A percentile compares a stretch with the other conserved stretches of the same genome.
phyloP scores from a whole-genome alignment of 2,888 invertebrate species.

The Drosophila barbarae region DNA sequence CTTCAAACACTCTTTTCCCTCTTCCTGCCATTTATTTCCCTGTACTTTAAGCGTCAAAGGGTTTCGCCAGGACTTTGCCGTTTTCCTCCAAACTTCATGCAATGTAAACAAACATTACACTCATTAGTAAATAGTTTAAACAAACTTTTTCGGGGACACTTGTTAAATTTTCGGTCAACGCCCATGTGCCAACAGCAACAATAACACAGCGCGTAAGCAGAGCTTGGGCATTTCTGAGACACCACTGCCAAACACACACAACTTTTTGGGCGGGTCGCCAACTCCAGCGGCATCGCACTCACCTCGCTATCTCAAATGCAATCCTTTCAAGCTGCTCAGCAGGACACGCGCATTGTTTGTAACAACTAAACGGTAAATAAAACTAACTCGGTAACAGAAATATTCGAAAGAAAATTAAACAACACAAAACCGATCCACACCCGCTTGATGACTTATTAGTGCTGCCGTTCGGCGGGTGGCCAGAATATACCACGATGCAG shows the following conservation, averaged over 20 bases:
- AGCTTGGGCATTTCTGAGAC: conserved; percentile 55
- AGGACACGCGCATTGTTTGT: conserved; percentile 51
- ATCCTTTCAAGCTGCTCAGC: conserved; percentile 23
- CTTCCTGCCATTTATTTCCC: not conserved
- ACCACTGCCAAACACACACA: conserved; percentile 48
- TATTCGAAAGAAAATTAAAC: conserved; percentile 60
- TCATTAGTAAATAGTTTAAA: not conserved
- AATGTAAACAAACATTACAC: not conserved
- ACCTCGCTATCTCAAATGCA: conserved; percentile 42
- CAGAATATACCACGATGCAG: not conserved
- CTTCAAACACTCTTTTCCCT: conserved; percentile 11
- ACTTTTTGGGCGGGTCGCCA: conserved; percentile 62
- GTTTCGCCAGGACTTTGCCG: not conserved
- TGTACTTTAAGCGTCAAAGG: conserved; percentile 12
- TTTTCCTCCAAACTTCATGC: not conserved
- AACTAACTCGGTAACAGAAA: conserved; percentile 60
- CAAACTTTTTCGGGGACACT: conserved; percentile 3
- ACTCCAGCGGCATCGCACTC: conserved; percentile 23
- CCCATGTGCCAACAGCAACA: conserved; percentile 68
- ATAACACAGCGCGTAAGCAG: conserved; percentile 63
- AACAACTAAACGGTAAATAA: conserved; percentile 58
- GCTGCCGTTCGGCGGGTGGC: conserved; percentile 20
- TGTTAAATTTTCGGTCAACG: conserved; percentile 71
- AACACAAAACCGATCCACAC: conserved; percentile 53
- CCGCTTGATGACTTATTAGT: conserved; percentile 68